These are phyloP conservation scores for Tetropium fuscum DNA, from an alignment of 2,888 invertebrate species.

Conservation along the genomic window DNA sequence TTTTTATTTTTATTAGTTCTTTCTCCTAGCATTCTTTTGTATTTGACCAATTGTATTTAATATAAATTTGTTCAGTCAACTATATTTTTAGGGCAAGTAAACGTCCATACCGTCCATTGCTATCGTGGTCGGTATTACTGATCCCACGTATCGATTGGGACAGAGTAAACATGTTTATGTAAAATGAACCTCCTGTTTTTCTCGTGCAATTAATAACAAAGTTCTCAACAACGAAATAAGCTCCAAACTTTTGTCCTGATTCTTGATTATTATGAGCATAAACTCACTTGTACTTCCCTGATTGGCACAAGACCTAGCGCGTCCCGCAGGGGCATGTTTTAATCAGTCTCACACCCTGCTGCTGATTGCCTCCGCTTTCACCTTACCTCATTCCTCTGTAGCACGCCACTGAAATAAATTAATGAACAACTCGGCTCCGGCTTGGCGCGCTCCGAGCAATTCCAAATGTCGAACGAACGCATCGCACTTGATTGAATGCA, in stretches of 20 bases:
- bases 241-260: constrained; percentile 10
- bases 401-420: constrained; percentile 48
- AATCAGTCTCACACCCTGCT: constrained; percentile 55
- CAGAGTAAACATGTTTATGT: too few relatives aligned
- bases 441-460: constrained; percentile 45
- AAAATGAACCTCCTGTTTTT: too few relatives aligned
- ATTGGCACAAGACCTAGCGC: constrained; percentile 57
- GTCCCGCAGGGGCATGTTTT: constrained; percentile 56
- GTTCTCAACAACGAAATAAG: neutral
- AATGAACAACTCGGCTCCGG: constrained; percentile 48
- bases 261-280: constrained; percentile 30
- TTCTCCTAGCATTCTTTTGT: too few relatives aligned
- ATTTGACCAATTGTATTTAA: too few relatives aligned
- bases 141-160: too few relatives aligned
- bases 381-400: constrained; percentile 8
- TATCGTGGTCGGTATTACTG: too few relatives aligned
- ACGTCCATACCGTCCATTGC: too few relatives aligned
- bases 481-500: constrained; percentile 43
- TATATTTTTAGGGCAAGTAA: too few relatives aligned
- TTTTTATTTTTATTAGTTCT: too few relatives aligned
- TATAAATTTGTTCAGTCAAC: too few relatives aligned
- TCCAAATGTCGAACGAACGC: constrained; percentile 45
- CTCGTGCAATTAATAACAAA: constrained; percentile 1
- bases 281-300: constrained; percentile 42
- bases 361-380: constrained; percentile 43